These are phyloP conservation scores for Phaetusa simplex DNA, from an alignment of 2,113 vertebrate genomes.

Conservation along the genomic window DNA sequence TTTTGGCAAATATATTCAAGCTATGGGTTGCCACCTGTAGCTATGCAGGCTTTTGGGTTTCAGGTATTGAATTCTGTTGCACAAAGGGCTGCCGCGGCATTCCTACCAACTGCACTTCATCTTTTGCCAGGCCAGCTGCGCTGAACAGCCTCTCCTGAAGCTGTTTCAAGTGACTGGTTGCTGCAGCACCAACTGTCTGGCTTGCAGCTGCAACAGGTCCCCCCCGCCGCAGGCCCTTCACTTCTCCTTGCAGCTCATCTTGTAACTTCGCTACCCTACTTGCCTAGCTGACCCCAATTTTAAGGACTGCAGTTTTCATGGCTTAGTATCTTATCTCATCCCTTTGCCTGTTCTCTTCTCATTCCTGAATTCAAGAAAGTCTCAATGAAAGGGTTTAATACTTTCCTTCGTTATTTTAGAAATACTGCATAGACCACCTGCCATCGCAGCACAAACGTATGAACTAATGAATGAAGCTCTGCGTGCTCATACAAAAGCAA, in stretches of 20 bases:
- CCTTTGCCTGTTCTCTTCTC: not conserved
- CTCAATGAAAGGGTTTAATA: not conserved
- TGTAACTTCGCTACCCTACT: not conserved
- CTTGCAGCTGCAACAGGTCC: conserved; percentile 13
- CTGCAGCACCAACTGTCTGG: conserved; percentile 6
- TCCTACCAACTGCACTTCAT: not conserved
- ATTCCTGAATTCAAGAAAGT: not conserved
- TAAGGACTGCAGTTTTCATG: not conserved
- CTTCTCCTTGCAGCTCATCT: not conserved
- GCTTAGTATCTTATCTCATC: not conserved
- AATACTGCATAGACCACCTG: not conserved
- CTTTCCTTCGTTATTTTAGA: not conserved
- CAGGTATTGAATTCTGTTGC: conserved; percentile 1
- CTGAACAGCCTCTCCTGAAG: not conserved
- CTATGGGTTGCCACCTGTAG: not conserved
- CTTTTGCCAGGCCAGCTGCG: conserved; percentile 9
- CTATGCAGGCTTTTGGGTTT: not conserved
- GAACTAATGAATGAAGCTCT: not conserved
- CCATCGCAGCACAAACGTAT: not conserved
- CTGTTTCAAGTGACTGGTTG: conserved; percentile 15
- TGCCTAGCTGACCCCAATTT: not conserved
- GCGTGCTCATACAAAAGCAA: not conserved
- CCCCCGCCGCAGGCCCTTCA: not conserved
- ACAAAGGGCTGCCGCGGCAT: not conserved
- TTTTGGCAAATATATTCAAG: not conserved